These are phyloP conservation scores for Alcedo atthis DNA, from an alignment of 2,797 vertebrate species.

Conservation along the genomic window DNA sequence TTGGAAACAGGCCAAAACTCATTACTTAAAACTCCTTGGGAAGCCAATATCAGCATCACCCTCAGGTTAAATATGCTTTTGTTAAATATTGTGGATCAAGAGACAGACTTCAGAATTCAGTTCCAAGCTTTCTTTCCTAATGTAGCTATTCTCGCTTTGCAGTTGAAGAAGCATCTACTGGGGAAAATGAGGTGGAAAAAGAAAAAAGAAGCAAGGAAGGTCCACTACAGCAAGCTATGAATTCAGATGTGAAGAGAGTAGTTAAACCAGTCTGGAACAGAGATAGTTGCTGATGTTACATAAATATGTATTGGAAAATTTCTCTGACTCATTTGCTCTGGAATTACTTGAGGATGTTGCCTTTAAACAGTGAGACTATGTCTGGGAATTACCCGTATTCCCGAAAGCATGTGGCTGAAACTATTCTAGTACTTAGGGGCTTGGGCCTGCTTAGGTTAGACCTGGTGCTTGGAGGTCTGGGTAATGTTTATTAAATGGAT, in stretches of 20 bases:
- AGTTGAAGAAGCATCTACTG: background rate
- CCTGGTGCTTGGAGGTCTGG: background rate
- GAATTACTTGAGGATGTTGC: conserved; percentile 4
- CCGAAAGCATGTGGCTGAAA: background rate
- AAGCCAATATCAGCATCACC: background rate
- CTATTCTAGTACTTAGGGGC: background rate
- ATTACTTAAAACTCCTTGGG: background rate
- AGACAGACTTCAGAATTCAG: background rate
- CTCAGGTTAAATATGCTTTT: background rate
- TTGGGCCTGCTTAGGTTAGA: background rate
- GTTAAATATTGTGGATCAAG: background rate
- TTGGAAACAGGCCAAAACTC: background rate
- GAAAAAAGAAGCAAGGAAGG: background rate
- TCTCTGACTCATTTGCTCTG: background rate
- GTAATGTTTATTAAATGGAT: background rate
- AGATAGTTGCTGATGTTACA: background rate
- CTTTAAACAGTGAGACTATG: background rate
- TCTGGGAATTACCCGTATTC: background rate
- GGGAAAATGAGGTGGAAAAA: background rate
- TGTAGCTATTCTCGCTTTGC: background rate
- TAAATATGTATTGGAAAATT: background rate
- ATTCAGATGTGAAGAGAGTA: background rate
- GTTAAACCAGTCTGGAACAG: background rate
- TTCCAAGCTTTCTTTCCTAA: background rate
- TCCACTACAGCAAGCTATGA: background rate